These are phyloP conservation scores for Cecidostiba fungosa DNA, from an alignment of 2,888 invertebrate species.

Conservation along the genomic window DNA sequence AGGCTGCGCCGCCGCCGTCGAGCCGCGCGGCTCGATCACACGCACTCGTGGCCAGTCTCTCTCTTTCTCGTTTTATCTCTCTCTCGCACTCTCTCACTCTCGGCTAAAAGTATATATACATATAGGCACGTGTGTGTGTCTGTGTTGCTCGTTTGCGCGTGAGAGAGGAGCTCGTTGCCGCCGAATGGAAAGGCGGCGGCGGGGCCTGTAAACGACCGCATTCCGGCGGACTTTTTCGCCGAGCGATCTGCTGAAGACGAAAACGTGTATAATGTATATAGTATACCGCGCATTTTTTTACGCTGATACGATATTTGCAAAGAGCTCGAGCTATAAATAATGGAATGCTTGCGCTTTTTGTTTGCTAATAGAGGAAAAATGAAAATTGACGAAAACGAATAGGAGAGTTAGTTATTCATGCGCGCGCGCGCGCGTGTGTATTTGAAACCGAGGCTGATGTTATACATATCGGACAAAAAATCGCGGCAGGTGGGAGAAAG, in stretches of 20 bases:
- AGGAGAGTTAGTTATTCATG: background rate
- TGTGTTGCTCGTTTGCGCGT: background rate
- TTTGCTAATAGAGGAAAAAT: background rate
- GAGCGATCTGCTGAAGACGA: slow-evolving; percentile 4
- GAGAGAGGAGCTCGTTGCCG: slow-evolving; percentile 34
- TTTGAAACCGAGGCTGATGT: background rate
- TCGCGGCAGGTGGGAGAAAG: background rate
- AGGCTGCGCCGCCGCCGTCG: background rate
- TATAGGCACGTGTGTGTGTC: background rate
- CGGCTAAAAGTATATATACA: background rate
- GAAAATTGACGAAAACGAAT: background rate
- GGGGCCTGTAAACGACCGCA: slow-evolving; percentile 52
- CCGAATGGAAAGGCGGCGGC: background rate
- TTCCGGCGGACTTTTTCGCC: slow-evolving; percentile 55
- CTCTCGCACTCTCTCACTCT: slow-evolving; percentile 32
- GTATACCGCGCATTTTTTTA: slow-evolving; percentile 16
- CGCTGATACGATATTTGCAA: background rate
- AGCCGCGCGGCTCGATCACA: background rate
- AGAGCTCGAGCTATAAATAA: too few species aligned
- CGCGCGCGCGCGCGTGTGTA: too few species aligned
- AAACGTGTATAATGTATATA: slow-evolving; percentile 22
- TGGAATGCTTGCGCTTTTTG: too few species aligned
- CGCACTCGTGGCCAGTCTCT: slow-evolving; percentile 6
- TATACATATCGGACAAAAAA: background rate
- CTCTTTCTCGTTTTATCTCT: background rate